Percentiles rank a stretch among this genome's conserved stretches.
Conservation (phyloP, 2,797 vertebrate genomes). For the Loris lydekkerianus region DNA sequence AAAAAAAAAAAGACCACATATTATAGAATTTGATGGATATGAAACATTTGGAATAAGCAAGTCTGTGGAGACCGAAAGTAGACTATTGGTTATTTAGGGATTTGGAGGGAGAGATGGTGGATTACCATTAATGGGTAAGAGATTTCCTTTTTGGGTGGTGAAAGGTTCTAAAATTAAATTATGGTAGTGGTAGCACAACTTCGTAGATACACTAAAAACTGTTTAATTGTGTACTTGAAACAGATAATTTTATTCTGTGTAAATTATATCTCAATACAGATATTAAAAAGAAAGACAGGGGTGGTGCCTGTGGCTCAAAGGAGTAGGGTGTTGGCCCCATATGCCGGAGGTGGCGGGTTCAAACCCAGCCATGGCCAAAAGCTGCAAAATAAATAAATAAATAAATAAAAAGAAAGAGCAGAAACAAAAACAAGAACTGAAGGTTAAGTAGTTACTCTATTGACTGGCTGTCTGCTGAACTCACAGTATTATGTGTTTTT, state of each 20-base stretch:
- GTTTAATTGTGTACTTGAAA: not conserved
- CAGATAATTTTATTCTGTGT: not conserved
- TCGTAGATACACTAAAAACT: not conserved
- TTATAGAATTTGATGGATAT: not conserved
- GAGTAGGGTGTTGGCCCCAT: no score
- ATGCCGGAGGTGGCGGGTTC: no score
- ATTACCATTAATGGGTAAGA: not conserved
- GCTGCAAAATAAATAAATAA: no score
- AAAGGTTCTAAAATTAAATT: slow-evolving; percentile 24
- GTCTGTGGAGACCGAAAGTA: not conserved
- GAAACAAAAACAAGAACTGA: not conserved
- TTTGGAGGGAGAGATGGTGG: not conserved
- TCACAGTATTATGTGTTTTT: not conserved
- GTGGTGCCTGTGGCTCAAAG: no score
- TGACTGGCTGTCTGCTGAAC: not conserved
- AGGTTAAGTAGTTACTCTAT: not conserved
- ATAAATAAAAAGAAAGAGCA: not conserved
- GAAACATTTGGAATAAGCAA: not conserved
- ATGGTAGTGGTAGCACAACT: not conserved
- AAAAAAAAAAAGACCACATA: not conserved
- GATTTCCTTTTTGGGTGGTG: not conserved
- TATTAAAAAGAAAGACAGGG: not conserved
- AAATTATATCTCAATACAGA: not conserved
- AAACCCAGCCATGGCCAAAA: no score
- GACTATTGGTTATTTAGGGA: not conserved